Evolutionary conservation across 2,797 vertebrate species (phyloP), one percentile per base, ranked within the genome.

Genomic region (Toxotes lorentzi): DNA sequence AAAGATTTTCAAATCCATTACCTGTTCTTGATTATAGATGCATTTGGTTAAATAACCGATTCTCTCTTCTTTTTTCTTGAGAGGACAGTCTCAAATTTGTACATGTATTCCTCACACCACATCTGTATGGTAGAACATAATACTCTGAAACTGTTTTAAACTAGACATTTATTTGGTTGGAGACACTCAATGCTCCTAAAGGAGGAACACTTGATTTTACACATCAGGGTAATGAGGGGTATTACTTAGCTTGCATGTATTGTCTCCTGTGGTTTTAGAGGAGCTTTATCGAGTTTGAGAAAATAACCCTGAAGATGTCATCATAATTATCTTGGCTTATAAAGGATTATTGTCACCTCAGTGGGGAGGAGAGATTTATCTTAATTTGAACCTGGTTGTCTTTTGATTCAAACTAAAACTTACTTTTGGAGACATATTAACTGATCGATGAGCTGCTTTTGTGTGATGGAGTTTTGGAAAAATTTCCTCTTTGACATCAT

Each of bases 381-480:
- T 48, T 24, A 51, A 51, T 62, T 65, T 17, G 27, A 41, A 14
- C 0, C 24, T 41, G 3, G 16, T 27, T 12, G 3, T 54, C n/a
- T 32, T 57, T 32, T 64, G 21, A 27, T 53, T 56, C 10, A 32
- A 35, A 27, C 14, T n/a, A 43, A 50, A 63, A 62, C 4, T 41
- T 81, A 62, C 24, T 60, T 70, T 66, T 35, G 10, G 56, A 64
- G 47, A 76, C 34, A 54, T 23, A 23, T 47, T n/a, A 73, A 57
- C 62, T 51, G 59, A 47, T 50, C 68, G 47, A 41, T 74, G 4
- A 62, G 47, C 17, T n/a, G 21, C 50, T 70, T 69, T 41, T 59
- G 41, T 57, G 56, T 54, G 38, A 61, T 51, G 21, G 23, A 75
- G 27, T 40, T 70, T 62, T 61, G 12, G 50, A 80, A 68, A 68